These are phyloP conservation scores for Falco biarmicus DNA, from an alignment of 2,797 vertebrate species.

Conservation along the genomic window DNA sequence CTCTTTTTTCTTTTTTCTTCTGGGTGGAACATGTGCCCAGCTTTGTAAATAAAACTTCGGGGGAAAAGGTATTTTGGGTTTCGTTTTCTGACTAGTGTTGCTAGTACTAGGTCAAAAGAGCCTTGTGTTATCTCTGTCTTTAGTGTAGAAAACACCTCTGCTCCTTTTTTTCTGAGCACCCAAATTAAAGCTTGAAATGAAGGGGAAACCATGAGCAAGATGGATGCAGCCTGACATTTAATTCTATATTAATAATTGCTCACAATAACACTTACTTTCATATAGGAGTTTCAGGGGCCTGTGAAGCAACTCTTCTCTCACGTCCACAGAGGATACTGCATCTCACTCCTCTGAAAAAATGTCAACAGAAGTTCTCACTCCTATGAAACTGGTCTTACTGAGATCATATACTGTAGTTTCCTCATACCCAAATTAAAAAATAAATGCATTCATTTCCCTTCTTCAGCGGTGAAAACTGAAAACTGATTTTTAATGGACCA, in stretches of 20 bases:
- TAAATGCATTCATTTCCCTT: neutral
- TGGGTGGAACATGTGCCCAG: neutral
- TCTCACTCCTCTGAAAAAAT: neutral
- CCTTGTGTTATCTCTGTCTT: neutral
- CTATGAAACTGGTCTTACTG: neutral
- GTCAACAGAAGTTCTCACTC: neutral
- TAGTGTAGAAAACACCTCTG: neutral
- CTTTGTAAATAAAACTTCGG: neutral
- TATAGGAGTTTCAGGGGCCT: neutral
- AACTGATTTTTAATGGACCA: neutral
- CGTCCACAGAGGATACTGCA: neutral
- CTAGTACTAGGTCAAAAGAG: neutral
- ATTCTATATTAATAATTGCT: neutral
- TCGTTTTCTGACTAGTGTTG: neutral
- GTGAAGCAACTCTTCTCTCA: neutral
- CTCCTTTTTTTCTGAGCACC: constrained; percentile 41
- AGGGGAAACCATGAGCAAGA: neutral
- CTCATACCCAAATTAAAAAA: neutral
- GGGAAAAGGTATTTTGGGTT: neutral
- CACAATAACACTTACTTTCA: neutral
- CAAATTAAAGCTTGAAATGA: constrained; percentile 35
- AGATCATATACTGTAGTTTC: neutral
- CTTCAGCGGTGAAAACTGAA: neutral
- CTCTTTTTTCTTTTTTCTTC: neutral
- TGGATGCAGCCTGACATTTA: constrained; percentile 8